Base-by-base conservation (phyloP, 64 coral and sea anemone genomes). In the Cladopsammia gracilis region DNA sequence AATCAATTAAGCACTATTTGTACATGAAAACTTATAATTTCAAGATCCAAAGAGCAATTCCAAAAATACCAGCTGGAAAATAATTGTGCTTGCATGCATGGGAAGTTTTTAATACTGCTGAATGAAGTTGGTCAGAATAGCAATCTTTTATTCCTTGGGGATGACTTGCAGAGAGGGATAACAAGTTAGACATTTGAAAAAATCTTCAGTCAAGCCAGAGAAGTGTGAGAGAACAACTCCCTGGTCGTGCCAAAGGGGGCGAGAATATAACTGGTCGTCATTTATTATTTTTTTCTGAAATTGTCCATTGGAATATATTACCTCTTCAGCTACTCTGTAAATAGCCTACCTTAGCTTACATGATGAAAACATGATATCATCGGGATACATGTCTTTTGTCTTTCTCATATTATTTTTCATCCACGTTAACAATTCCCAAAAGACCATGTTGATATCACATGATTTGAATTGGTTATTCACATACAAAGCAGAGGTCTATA, bases 21-120 rank as follows among this genome's bases (percentile, higher is more conserved):
- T 74, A 49, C 71, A 74, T 74, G 71, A 74, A 50, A 72, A 72
- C 70, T 72, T 72, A 46, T 72, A 72, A 74, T 49, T 74, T 74
- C 46, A 74, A 74, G 71, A 44, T 74, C 46, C 44, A 74, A 74
- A 14, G 71, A 74, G 71, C 16, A 74, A 74, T 42, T 74, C 71
- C 71, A 74, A 74, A 74, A 74, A 74, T 74, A 74, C 71, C 71
- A 74, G 16, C 71, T 74, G 43, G 71, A 74, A 74, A 74, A 74
- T 49, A 74, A 74, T 74, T 48, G 44, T 71, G 69, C 69, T 45
- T 71, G 69, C 23, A 71, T 71, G 69, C 69, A 71, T 71, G 69
- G 69, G 23, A 24, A 71, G 69, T 71, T 71, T 71, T n/a, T n/a
- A n/a, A n/a, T n/a, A n/a, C 69, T 71, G 69, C 69, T 71, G 69